These are phyloP conservation scores for Bufo bufo DNA, from an alignment of 2,113 vertebrate species.

Conservation along the genomic window DNA sequence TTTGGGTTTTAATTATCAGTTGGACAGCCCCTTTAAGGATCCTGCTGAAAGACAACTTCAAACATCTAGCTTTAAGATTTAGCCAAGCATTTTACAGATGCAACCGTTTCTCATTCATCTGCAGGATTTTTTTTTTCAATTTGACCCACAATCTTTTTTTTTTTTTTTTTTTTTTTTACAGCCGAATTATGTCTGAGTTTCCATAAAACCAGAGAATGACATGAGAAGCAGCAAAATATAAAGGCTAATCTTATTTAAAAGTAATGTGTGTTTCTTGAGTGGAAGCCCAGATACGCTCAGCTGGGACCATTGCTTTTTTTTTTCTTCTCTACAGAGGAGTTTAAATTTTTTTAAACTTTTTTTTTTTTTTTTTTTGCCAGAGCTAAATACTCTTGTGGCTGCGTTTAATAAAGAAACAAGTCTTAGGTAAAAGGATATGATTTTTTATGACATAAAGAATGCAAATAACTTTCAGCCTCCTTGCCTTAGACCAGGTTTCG, in stretches of 20 bases:
- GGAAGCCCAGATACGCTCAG: slow-evolving; percentile 79
- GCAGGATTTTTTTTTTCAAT: neutral
- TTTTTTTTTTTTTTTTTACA: slow-evolving; percentile 83
- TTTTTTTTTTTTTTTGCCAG: slow-evolving; percentile 69
- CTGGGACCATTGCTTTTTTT: slow-evolving; percentile 71
- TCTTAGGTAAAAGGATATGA: slow-evolving; percentile 87
- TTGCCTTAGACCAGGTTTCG: slow-evolving; percentile 77
- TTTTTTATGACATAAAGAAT: slow-evolving; percentile 88
- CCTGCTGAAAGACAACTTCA: too few species aligned
- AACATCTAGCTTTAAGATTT: too few species aligned
- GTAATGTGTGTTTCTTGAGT: slow-evolving; percentile 84
- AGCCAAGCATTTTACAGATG: neutral
- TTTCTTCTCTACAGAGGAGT: slow-evolving; percentile 75
- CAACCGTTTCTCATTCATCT: neutral
- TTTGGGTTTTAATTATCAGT: too few species aligned
- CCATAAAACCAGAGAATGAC: slow-evolving; percentile 83
- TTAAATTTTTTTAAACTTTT: slow-evolving; percentile 58
- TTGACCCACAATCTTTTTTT: slow-evolving; percentile 39
- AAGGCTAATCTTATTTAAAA: slow-evolving; percentile 85
- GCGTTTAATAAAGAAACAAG: slow-evolving; percentile 87
- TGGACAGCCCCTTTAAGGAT: too few species aligned
- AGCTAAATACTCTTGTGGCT: slow-evolving; percentile 84
- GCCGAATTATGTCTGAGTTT: slow-evolving; percentile 79
- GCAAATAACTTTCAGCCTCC: slow-evolving; percentile 81
- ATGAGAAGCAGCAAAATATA: slow-evolving; percentile 86